phyloP scores from a whole-genome alignment of 2,888 invertebrate species.

The Iselma pallidipennis region DNA sequence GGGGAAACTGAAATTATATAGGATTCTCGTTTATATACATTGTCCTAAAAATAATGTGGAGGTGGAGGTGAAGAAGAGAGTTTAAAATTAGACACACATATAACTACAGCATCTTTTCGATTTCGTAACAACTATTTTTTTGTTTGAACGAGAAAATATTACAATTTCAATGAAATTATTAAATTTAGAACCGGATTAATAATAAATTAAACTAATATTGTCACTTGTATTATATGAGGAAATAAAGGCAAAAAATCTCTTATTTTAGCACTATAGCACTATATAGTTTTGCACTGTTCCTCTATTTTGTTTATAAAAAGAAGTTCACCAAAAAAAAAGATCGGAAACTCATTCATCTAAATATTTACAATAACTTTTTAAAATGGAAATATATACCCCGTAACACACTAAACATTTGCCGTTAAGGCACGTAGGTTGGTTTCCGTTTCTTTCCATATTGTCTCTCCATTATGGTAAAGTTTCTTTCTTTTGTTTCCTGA shows the following conservation, averaged over 20 bases:
- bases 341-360: constrained; percentile 7
- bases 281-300: too few relatives aligned
- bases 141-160: too few relatives aligned
- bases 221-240: too few relatives aligned
- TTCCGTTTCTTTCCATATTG: constrained; percentile 24
- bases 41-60: background rate
- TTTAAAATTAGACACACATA: background rate
- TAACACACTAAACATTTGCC: constrained; percentile 24
- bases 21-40: background rate
- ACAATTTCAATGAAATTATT: too few relatives aligned
- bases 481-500: background rate
- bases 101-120: background rate
- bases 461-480: constrained; percentile 3
- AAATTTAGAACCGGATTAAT: too few relatives aligned
- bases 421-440: constrained; percentile 23
- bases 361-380: constrained; percentile 13
- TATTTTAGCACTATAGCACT: too few relatives aligned
- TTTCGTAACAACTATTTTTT: background rate
- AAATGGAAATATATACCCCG: constrained; percentile 12
- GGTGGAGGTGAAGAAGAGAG: background rate
- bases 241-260: too few relatives aligned
- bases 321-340: background rate
- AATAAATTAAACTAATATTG: too few relatives aligned
- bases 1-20: background rate
- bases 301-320: background rate